Base-by-base conservation (phyloP, 1,140 invertebrate species). In the Drosophila prosaltans region DNA sequence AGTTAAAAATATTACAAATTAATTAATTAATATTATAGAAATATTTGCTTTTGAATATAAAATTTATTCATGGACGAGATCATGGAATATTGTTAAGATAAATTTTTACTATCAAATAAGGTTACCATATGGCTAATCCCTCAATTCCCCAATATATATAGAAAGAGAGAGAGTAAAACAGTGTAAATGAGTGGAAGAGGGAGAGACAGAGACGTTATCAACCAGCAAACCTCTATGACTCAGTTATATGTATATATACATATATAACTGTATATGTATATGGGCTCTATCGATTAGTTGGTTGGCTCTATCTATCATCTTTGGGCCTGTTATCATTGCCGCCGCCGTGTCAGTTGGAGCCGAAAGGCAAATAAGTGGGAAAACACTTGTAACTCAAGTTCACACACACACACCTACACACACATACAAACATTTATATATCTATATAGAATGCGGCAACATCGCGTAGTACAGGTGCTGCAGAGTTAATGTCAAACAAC, bases 381-480 rank as follows among this genome's bases (percentile, higher is more conserved):
- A 82, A 72, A 86, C 83, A 86, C 72, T 83, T 86, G 83, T 89
- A 57, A 30, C 55, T 83, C 80, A 88, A 86, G 83, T 86, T 86
- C 84, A 83, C 72, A 68, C 6, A 36, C 32, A 36, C 6, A 36
- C 6, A 7, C 6, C 3, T 7, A 36, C 6, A 36, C 6, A 3
- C 1, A 36, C 32, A 36, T 36, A 36, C 6, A 36, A 2, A 30
- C 4, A 30, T 30, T 2, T 36, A 36, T 36, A 36, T 36, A 36
- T 36, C 3, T 36, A 67, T 73, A 69, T 72, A 28, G 57, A 65
- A 69, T 72, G 36, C 21, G 74, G 60, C 21, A 45, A 69, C 74
- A 76, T 60, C 7, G 74, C 48, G 76, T 36, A 39, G 41, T 9
- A 69, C 69, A 70, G 65, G 54, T 36, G 39, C 36, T 32, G 39